Conservation (phyloP, 1,140 invertebrate species). For the Metaphire vulgaris region DNA sequence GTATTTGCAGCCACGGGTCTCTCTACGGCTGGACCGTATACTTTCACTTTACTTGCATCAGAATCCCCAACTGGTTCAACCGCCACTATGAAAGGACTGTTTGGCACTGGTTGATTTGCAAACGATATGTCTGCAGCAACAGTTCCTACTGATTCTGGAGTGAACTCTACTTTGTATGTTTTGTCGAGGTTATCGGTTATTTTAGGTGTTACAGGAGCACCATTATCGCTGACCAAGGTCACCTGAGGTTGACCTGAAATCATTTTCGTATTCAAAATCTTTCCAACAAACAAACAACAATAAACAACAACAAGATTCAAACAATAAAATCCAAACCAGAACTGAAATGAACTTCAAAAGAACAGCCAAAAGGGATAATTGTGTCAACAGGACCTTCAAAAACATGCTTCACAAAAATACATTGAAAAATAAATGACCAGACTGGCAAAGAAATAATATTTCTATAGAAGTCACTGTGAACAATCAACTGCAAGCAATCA, state of each 20-base stretch:
- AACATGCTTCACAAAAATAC: no score
- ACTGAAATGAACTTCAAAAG: no score
- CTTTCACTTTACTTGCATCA: slow-evolving; percentile 41
- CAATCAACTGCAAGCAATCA: no score
- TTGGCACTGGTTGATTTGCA: slow-evolving; percentile 3
- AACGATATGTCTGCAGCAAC: slow-evolving; percentile 5
- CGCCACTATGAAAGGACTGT: slow-evolving; percentile 18
- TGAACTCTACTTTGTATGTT: slow-evolving; percentile 17
- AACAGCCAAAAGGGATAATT: no score
- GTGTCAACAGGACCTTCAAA: no score
- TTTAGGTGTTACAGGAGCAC: slow-evolving; percentile 16
- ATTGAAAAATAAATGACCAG: no score
- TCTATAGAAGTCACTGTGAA: no score
- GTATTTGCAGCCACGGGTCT: slow-evolving; percentile 47
- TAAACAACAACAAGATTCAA: no score
- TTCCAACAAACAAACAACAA: no score
- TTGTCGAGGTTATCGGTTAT: slow-evolving; percentile 16
- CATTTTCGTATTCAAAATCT: no score
- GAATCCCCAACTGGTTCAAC: slow-evolving; percentile 16
- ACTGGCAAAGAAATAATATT: no score
- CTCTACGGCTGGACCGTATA: slow-evolving; percentile 52
- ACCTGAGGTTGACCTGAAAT: slow-evolving; percentile 16
- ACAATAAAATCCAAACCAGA: no score
- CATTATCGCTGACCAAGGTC: slow-evolving; percentile 6
- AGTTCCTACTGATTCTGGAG: slow-evolving; percentile 7